A percentile compares a stretch with the other conserved stretches of the same genome.
These are phyloP conservation scores for Lithophane socia DNA, from an alignment of 2,888 invertebrate species.

Conservation along the genomic window DNA sequence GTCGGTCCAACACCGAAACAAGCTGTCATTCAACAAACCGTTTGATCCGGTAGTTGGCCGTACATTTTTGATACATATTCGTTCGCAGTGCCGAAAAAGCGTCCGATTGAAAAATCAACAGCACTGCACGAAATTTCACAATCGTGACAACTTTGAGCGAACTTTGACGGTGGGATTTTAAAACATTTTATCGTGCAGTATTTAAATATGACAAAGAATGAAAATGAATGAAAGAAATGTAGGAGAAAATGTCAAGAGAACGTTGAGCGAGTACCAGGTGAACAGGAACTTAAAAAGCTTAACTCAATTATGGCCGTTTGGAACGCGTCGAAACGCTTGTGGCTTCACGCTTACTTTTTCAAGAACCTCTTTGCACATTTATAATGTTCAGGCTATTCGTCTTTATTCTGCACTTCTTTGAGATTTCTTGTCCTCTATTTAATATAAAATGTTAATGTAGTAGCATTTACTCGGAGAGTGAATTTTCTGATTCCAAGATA, in stretches of 20 bases:
- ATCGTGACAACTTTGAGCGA: slow-evolving; percentile 25
- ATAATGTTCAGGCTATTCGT: slow-evolving; percentile 68
- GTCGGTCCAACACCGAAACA: slow-evolving; percentile 28
- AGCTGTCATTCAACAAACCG: slow-evolving; percentile 67
- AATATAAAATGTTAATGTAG: slow-evolving; percentile 62
- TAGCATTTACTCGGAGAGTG: slow-evolving; percentile 20
- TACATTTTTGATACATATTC: slow-evolving; percentile 60
- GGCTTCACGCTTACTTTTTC: slow-evolving; percentile 74
- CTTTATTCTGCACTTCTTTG: slow-evolving; percentile 59
- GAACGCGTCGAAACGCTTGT: slow-evolving; percentile 68
- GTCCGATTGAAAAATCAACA: slow-evolving; percentile 43
- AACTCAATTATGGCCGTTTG: slow-evolving; percentile 78
- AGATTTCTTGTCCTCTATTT: slow-evolving; percentile 60
- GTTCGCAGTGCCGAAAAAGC: slow-evolving; percentile 27
- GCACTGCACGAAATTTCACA: slow-evolving; percentile 27
- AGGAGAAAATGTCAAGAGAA: slow-evolving; percentile 33
- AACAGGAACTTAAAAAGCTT: slow-evolving; percentile 76
- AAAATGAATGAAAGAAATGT: too few relatives aligned
- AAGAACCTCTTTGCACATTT: slow-evolving; percentile 73
- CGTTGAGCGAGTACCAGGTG: slow-evolving; percentile 65
- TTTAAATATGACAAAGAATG: slow-evolving; percentile 24
- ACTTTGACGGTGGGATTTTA: slow-evolving; percentile 36
- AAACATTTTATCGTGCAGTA: slow-evolving; percentile 8
- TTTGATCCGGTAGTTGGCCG: slow-evolving; percentile 60
- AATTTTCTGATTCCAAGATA: slow-evolving; percentile 5